Evolutionary conservation across 2,888 invertebrate genomes (phyloP), one percentile per base, ranked within the genome.

Genomic region (Idaea dimidiata): DNA sequence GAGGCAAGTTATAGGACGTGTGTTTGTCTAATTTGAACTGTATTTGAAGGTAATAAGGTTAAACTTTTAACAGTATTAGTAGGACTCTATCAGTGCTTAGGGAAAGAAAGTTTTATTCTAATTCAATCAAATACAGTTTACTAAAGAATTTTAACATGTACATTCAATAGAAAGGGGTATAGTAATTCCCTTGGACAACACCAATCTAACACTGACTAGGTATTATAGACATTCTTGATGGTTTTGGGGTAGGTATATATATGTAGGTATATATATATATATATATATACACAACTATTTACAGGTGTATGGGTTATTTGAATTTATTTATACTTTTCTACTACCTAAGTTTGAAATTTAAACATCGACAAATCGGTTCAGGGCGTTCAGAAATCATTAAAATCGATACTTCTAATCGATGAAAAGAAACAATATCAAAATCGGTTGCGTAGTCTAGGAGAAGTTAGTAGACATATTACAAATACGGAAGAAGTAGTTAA

Each of bases 181-280:
- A 79, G 59, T 65, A 69, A 74, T 70, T 65, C 69, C 80, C 80
- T 78, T 79, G 77, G 64, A 79, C 75, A 65, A 84, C 82, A 83
- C 74, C 80, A 77, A 80, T 76, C 79, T 83, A 84, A 77, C 71
- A 77, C 67, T 60, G 43, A 43, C 33, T 33, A 33, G n/a, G n/a
- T n/a, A 3, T 43, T 43, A 43, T 14, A 43, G 43, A 43, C 43
- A 33, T 33, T 33, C 14, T 7, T 8, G 6, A 43, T 43, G 43
- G 14, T 10, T 43, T 43, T 43, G 43, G 10, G 43, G 43, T 8
- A 43, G 14, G 14, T 10, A 33, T 10, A 33, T 33, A 43, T 43
- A 14, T 43, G 8, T 14, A 43, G 0, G 43, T 14, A 43, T 43
- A 32, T 32, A n/a, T 10, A 33, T 10, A 33, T 33, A 43, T 43